phyloP scores from a whole-genome alignment of 2,113 vertebrate species.

The Scolopax mira region DNA sequence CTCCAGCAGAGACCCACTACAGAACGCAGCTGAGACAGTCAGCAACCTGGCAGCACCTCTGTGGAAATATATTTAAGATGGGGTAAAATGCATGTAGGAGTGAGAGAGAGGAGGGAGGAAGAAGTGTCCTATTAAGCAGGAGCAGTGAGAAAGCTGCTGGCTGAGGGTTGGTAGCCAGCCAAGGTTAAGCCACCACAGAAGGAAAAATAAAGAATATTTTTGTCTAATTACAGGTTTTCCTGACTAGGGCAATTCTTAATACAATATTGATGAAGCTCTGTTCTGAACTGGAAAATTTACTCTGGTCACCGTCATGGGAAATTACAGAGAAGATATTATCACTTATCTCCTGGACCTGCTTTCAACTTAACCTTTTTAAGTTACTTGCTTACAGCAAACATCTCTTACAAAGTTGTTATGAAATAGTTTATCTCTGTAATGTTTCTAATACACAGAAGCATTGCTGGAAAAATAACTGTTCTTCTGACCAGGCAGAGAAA shows the following conservation, averaged over 20 bases:
- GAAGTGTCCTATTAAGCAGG: accelerated
- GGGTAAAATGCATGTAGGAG: background rate
- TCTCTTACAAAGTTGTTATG: background rate
- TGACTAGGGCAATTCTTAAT: background rate
- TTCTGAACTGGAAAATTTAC: background rate
- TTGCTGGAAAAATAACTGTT: background rate
- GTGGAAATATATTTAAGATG: background rate
- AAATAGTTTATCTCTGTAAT: background rate
- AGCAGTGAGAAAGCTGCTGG: background rate
- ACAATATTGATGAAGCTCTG: background rate
- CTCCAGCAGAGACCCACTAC: background rate
- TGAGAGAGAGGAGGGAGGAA: background rate
- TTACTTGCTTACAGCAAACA: conserved; percentile 35
- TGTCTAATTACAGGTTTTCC: background rate
- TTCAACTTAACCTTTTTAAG: background rate
- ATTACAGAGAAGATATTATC: conserved; percentile 8
- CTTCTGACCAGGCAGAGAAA: background rate
- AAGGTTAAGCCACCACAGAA: background rate
- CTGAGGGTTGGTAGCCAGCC: background rate
- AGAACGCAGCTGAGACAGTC: background rate
- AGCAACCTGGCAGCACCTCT: background rate
- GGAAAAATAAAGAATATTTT: background rate
- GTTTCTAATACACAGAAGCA: background rate
- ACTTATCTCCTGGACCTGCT: background rate
- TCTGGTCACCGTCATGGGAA: background rate